Percentiles rank a stretch among this genome's conserved stretches.
Conservation (phyloP, 2,797 vertebrate genomes). For the Acropternis orthonyx region DNA sequence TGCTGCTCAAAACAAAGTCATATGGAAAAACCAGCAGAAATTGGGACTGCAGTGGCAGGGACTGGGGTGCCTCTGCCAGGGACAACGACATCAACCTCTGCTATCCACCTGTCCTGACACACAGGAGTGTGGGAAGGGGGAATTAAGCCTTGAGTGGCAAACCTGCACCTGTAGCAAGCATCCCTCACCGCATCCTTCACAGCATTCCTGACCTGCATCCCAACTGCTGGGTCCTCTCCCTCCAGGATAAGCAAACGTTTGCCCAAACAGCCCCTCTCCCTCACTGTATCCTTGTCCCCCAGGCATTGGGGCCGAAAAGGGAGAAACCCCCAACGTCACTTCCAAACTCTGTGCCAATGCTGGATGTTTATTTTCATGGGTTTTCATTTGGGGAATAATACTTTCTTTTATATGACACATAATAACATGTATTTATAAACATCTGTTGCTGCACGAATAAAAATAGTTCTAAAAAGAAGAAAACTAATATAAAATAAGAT, state of each 20-base stretch:
- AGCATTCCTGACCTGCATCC: too few species aligned
- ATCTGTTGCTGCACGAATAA: background rate
- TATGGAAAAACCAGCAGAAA: background rate
- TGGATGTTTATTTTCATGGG: accelerated
- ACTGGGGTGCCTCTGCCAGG: background rate
- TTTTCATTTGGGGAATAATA: background rate
- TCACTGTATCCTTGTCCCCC: accelerated
- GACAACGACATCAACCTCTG: background rate
- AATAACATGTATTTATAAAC: background rate
- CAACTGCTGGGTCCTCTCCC: background rate
- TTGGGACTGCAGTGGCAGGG: background rate
- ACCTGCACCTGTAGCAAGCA: background rate
- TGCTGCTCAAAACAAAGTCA: background rate
- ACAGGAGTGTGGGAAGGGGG: background rate
- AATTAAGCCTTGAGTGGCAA: background rate
- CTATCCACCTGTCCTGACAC: background rate
- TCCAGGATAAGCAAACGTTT: background rate
- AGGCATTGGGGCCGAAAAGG: accelerated
- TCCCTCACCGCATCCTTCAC: too few species aligned
- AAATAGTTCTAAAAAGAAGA: background rate
- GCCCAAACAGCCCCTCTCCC: background rate
- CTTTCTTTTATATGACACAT: background rate
- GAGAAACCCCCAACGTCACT: accelerated
- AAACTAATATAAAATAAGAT: background rate
- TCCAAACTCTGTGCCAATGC: accelerated